Percentiles rank a stretch among this genome's conserved stretches.
These are phyloP conservation scores for Aix galericulata DNA, from an alignment of 2,113 vertebrate genomes.

Conservation along the genomic window DNA sequence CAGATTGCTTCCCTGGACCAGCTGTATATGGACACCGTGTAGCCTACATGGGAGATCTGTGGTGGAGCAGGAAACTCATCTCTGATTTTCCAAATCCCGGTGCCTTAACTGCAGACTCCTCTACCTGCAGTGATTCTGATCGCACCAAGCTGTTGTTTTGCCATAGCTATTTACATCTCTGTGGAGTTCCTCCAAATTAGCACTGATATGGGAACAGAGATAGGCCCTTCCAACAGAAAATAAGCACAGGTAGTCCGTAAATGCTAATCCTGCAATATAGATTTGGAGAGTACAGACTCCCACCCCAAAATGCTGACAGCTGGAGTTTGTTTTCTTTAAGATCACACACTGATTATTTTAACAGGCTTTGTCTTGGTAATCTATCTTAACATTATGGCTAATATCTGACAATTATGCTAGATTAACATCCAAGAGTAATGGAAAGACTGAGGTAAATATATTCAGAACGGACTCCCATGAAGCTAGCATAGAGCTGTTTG, in stretches of 20 bases:
- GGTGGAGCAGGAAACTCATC: neutral
- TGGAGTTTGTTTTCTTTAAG: slow-evolving; percentile 13
- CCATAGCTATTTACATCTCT: neutral
- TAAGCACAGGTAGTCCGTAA: neutral
- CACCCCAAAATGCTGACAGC: neutral
- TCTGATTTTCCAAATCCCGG: neutral
- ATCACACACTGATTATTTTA: neutral
- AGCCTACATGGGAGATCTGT: neutral
- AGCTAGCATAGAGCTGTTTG: neutral
- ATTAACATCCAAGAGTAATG: neutral
- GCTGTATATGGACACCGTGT: neutral
- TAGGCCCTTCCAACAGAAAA: neutral
- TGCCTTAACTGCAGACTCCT: neutral
- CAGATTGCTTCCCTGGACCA: neutral
- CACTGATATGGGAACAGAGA: neutral
- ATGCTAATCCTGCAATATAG: neutral
- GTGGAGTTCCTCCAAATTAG: neutral
- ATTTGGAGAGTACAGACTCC: neutral
- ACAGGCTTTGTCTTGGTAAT: slow-evolving; percentile 12
- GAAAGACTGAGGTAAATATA: neutral
- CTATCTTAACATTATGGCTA: neutral
- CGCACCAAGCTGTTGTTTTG: rapidly evolving
- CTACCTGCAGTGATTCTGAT: neutral
- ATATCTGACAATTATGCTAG: neutral
- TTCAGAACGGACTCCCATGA: neutral